phyloP scores from a whole-genome alignment of 2,888 invertebrate genomes.

The Tenthredo scrophulariae region DNA sequence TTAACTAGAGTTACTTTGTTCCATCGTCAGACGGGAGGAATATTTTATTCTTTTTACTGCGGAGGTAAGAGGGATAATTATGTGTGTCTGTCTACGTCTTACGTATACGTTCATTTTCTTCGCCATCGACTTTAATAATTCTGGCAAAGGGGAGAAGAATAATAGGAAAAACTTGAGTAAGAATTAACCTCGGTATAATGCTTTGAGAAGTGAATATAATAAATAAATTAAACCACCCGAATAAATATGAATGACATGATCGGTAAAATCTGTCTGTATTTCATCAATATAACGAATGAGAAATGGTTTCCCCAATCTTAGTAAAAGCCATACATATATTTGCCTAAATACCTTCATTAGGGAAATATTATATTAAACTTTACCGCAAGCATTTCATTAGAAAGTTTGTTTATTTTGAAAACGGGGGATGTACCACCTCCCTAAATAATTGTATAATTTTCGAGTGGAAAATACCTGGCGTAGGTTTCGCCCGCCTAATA shows the following conservation, averaged over 20 bases:
- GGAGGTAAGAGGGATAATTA: not conserved
- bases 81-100: not conserved
- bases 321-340: no score
- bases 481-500: not conserved
- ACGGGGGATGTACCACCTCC: no score
- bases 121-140: not conserved
- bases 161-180: not conserved
- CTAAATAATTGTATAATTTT: constrained; percentile 24
- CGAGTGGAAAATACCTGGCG: constrained; percentile 27
- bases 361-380: not conserved
- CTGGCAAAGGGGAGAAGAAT: not conserved
- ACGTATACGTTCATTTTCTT: not conserved
- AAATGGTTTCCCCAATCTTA: not conserved
- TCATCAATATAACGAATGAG: not conserved
- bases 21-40: not conserved
- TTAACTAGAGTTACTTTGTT: constrained; percentile 28
- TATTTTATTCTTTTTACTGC: not conserved
- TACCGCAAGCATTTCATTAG: not conserved
- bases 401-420: not conserved
- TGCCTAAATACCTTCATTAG: no score
- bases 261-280: not conserved
- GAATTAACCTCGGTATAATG: not conserved
- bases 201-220: not conserved
- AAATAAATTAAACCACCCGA: not conserved
- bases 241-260: not conserved